Base-by-base conservation (phyloP, 2,113 vertebrate species). In the Tyto alba region DNA sequence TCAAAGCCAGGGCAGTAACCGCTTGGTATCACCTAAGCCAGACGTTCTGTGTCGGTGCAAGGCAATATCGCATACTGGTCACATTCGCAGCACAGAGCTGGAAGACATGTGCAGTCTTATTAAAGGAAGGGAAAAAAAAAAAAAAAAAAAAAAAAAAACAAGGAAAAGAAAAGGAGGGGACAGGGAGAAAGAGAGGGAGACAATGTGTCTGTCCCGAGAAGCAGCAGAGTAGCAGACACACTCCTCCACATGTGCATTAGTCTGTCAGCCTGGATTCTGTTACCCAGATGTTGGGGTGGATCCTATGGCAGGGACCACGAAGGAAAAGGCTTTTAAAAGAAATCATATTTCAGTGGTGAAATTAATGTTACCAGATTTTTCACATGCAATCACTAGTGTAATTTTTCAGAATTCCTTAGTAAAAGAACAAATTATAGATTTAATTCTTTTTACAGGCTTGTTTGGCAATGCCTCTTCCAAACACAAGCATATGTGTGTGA, bases 281-380 rank as follows among this genome's bases (percentile, higher is more conserved):
- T 94, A 67, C 96, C 98, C 98, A 98, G 98, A 98, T 98, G 98
- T 97, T 95, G 89, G 95, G 80, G 56, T 92, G 88, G 90, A 91
- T 97, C 95, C 96, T 96, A 30, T 89, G 90, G 96, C 89, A 92
- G 93, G 82, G 85, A 92, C 83, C 89, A 50, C 0, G 88, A 93
- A 95, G 87, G 93, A 91, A 95, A 97, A 79, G 41, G 86, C 64
- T 95, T 97, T 97, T 94, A 86, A 97, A 95, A 96, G 82, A 97
- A 97, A 97, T 96, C 95, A 60, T 79, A 97, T 97, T 97, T 95
- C 96, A 93, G 66, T 82, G 81, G 83, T 94, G 86, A 95, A 97
- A 95, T 98, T 85, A 97, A 94, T 16, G 1, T 93, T 78, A 79
- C 88, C 76, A 48, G 62, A 48, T 90, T 92, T 93, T 88, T 94